Percentiles rank a stretch among this genome's conserved stretches.
Conservation (phyloP, 2,797 vertebrate genomes). For the Crenuchus spilurus region DNA sequence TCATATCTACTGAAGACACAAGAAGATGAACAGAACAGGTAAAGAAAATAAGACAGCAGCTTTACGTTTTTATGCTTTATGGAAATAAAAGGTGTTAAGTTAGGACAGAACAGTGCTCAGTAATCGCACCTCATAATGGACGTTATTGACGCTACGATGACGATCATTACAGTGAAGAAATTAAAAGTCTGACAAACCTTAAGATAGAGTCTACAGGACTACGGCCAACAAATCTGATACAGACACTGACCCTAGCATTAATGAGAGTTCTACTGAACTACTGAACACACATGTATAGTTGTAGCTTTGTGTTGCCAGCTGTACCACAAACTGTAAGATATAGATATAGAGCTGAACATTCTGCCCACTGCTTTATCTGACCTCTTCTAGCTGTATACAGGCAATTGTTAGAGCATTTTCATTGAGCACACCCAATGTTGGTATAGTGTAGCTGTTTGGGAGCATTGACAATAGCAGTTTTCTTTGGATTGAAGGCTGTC, state of each 20-base stretch:
- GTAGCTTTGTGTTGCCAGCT: conserved; percentile 22
- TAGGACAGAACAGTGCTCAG: neutral
- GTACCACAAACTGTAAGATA: neutral
- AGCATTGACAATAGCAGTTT: neutral
- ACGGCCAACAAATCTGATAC: conserved; percentile 44
- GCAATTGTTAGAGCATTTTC: conserved; percentile 9
- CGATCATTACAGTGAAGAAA: conserved; percentile 20
- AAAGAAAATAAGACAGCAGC: conserved; percentile 30
- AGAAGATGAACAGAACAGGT: conserved; percentile 8
- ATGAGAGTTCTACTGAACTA: conserved; percentile 39
- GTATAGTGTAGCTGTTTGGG: neutral
- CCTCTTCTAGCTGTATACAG: neutral
- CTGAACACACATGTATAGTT: conserved; percentile 25
- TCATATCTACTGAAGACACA: conserved; percentile 22
- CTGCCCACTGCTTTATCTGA: neutral
- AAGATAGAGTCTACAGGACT: conserved; percentile 30
- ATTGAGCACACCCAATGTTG: neutral
- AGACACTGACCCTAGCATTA: conserved; percentile 43
- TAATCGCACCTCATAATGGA: neutral
- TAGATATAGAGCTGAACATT: conserved; percentile 2
- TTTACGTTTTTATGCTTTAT: conserved; percentile 19
- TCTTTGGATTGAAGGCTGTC: conserved; percentile 16
- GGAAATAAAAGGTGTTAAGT: conserved; percentile 11
- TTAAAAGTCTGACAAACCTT: conserved; percentile 35
- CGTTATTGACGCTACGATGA: conserved; percentile 3